Conservation (phyloP, 2,888 invertebrate genomes). For the Polymixis flavicincta region DNA sequence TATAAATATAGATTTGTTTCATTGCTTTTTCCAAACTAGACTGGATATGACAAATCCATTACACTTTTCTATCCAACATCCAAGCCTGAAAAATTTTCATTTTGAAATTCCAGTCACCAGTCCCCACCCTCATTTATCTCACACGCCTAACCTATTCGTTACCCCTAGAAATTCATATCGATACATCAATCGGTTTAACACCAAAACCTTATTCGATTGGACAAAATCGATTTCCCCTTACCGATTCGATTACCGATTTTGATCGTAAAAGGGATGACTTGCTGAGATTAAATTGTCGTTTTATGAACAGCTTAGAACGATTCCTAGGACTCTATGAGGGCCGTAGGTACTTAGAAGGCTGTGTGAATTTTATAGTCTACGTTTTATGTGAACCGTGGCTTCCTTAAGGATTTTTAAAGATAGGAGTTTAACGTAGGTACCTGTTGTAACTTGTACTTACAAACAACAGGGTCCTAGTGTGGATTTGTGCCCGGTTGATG, state of each 20-base stretch:
- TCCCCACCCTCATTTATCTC: not conserved
- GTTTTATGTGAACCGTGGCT: constrained; percentile 40
- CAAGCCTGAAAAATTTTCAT: not conserved
- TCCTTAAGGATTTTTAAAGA: not conserved
- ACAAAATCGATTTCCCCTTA: constrained; percentile 47
- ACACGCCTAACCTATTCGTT: not conserved
- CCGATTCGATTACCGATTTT: constrained; percentile 49
- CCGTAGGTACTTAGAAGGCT: not conserved
- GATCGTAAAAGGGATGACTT: constrained; percentile 25
- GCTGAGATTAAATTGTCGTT: constrained; percentile 47
- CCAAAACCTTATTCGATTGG: constrained; percentile 20
- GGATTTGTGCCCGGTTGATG: not conserved
- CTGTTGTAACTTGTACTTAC: not conserved
- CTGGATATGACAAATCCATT: not conserved
- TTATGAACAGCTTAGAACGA: constrained; percentile 51
- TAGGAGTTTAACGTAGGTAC: constrained; percentile 4
- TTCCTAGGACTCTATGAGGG: constrained; percentile 15
- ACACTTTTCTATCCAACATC: not conserved
- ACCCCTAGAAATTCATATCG: constrained; percentile 23
- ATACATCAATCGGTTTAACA: constrained; percentile 23
- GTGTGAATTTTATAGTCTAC: constrained; percentile 37
- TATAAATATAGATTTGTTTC: too few relatives aligned
- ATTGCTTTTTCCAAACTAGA: not conserved
- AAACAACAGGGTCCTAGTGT: not conserved
- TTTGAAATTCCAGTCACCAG: not conserved